Percentiles rank a stretch among this genome's conserved stretches.
Evolutionary conservation across 2,113 vertebrate genomes (phyloP).

Genomic region (Phocoena sinus): DNA sequence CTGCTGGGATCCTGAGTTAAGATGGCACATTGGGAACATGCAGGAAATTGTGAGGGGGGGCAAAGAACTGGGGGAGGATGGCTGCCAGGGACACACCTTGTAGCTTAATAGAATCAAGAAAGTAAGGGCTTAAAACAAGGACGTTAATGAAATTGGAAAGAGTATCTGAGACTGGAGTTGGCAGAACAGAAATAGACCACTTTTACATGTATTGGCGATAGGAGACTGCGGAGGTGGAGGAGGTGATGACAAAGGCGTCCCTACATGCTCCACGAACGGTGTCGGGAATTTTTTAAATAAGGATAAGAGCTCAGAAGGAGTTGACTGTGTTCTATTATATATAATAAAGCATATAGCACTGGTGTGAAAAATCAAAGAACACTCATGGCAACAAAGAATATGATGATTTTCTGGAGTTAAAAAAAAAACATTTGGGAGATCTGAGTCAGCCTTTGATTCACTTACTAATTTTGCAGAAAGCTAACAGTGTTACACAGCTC

Average conservation of each 20-base stretch:
- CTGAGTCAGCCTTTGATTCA: constrained; percentile 61
- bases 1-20: neutral
- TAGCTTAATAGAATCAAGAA: neutral
- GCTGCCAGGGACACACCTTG: neutral
- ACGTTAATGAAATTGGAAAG: neutral
- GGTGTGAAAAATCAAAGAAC: constrained; percentile 64
- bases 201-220: neutral
- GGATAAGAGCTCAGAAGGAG: constrained; percentile 34
- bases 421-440: constrained; percentile 60
- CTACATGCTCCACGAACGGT: neutral
- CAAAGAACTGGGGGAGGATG: neutral
- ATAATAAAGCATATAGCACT: constrained; percentile 52
- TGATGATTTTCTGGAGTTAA: constrained; percentile 50
- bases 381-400: constrained; percentile 46
- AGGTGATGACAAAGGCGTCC: neutral
- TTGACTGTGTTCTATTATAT: constrained; percentile 4
- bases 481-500: constrained; percentile 2
- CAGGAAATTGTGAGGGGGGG: neutral
- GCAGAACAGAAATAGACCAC: neutral
- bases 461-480: constrained; percentile 68
- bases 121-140: neutral
- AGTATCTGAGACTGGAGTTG: neutral
- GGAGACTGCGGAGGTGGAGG: neutral
- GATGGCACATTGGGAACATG: neutral
- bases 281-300: neutral